Conservation (phyloP, 2,888 invertebrate genomes). For the Cosmia pyralina region DNA sequence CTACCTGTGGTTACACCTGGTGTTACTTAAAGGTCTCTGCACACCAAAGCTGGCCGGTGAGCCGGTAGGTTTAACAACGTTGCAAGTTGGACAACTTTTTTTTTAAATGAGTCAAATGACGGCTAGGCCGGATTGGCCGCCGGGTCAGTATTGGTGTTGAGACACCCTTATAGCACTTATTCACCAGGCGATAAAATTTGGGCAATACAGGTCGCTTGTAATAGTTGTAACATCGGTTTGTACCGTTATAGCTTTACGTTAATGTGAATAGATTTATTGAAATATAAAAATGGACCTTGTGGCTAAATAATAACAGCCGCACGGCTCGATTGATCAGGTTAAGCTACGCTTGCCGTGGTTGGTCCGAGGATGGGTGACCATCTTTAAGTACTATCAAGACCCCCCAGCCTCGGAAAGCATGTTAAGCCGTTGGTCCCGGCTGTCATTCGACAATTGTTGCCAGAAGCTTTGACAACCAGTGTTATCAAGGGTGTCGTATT, state of each 20-base stretch:
- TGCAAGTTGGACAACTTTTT: not conserved
- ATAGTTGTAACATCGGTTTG: no score
- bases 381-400: no score
- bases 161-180: not conserved
- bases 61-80: not conserved
- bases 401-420: no score
- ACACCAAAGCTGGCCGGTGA: not conserved
- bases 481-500: no score
- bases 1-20: slow-evolving; percentile 5
- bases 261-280: not conserved
- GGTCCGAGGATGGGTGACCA: no score
- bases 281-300: not conserved
- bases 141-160: not conserved
- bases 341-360: no score
- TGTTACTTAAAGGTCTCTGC: not conserved
- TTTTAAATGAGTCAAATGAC: not conserved
- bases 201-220: not conserved
- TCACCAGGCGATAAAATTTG: slow-evolving; percentile 12
- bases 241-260: not conserved
- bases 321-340: no score
- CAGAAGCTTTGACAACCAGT: no score
- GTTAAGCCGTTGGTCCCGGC: no score
- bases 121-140: no score
- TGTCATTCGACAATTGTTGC: no score
- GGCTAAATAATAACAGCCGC: no score